Base-by-base conservation (phyloP, 2,797 vertebrate species). In the Brachyalestes nurse region DNA sequence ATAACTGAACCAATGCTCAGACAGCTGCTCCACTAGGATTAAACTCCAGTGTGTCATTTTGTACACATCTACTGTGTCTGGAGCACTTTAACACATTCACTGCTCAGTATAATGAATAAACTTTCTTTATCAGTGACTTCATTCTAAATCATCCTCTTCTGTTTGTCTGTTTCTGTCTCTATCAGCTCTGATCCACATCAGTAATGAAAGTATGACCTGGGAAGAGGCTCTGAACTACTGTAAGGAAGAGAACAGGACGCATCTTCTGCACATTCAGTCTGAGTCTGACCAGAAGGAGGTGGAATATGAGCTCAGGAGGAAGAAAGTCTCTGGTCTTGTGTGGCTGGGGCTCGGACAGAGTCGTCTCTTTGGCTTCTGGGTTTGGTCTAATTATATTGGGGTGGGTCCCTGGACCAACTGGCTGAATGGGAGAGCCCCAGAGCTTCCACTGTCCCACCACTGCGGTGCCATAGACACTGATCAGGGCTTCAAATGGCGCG, bases 301-400 rank as follows among this genome's bases (percentile, higher is more conserved):
- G 6, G 40, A 79, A 34, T n/a, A 0, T 40, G 72, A 64, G 40
- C 61, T 87, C 19, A 42, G 0, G 12, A 64, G n/a, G 9, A 4
- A 0, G 0, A 4, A 0, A 0, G 6, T 4, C 6, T 0, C 0
- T 0, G 77, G 60, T 0, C 45, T 16, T 0, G 69, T 91, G 72
- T 94, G 92, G 92, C 81, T 93, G 5, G 91, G 88, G 19, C 85
- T 92, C 62, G 86, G 82, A 82, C 90, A 92, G 86, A 93, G 88
- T 64, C 64, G 17, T 0, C 12, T 92, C 4, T 89, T 93, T 57
- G 90, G 92, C 14, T 91, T 91, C 87, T 94, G 92, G 92, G 76
- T 92, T 49, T 93, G 92, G 91, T 49, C 42, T 42, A 76, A 64
- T 1, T 77, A 91, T 66, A 58, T 7, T 0, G 7, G 6, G 1